A percentile compares a stretch with the other conserved stretches of the same genome.
These are phyloP conservation scores for Orthosia gothica DNA, from an alignment of 2,888 invertebrate species.

Conservation along the genomic window DNA sequence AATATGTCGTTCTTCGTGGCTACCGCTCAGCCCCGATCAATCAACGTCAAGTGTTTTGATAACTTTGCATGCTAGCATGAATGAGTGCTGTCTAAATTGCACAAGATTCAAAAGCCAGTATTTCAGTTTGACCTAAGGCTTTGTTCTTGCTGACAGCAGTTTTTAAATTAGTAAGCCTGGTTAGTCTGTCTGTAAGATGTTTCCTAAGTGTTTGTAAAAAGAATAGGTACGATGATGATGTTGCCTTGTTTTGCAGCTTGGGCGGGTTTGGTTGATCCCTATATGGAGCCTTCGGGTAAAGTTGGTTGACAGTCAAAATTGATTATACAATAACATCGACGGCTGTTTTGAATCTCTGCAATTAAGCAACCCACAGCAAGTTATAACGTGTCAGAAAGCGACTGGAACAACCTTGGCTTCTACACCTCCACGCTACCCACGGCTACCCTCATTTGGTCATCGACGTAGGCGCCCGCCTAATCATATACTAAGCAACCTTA, in stretches of 20 bases:
- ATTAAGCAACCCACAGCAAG: constrained; percentile 88
- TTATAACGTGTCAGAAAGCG: constrained; percentile 85
- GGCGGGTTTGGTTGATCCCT: constrained; percentile 20
- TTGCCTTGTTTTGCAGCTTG: neutral
- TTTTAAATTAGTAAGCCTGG: neutral
- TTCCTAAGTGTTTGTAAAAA: neutral
- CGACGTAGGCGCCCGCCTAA: constrained; percentile 87
- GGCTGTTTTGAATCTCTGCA: constrained; percentile 84
- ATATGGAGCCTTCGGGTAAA: constrained; percentile 47
- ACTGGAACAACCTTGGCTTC: constrained; percentile 90
- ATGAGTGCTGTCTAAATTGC: neutral
- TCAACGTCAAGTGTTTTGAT: neutral
- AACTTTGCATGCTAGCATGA: neutral
- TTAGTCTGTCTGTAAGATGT: neutral
- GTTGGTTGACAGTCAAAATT: constrained; percentile 67
- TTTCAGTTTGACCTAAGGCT: neutral
- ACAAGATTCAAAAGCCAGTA: neutral
- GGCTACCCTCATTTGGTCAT: constrained; percentile 91
- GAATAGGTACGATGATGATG: neutral
- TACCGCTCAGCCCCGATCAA: neutral
- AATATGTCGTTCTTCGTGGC: neutral
- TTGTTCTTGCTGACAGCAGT: neutral
- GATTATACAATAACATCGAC: constrained; percentile 73
- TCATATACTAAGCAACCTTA: constrained; percentile 88
- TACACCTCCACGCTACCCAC: constrained; percentile 90